These are phyloP conservation scores for Hippocampus mohnikei DNA, from an alignment of 2,113 vertebrate genomes.

Conservation along the genomic window DNA sequence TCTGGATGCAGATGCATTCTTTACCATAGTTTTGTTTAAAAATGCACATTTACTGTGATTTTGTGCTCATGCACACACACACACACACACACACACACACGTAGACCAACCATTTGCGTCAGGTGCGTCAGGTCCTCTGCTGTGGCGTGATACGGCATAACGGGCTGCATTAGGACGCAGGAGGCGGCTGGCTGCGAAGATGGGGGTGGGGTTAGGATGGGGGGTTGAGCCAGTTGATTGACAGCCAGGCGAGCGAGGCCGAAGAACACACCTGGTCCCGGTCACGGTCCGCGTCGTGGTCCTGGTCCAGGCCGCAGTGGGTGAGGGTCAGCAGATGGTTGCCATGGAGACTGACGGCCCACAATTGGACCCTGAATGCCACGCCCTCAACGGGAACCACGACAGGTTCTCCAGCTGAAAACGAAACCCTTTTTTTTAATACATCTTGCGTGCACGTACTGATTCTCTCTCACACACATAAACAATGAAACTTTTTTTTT, in stretches of 20 bases:
- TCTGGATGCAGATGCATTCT: no score
- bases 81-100: background rate
- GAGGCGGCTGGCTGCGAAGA: conserved; percentile 42
- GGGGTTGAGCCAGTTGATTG: background rate
- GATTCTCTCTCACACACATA: background rate
- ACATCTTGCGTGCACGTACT: no score
- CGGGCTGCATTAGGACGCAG: conserved; percentile 48
- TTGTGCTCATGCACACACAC: no score
- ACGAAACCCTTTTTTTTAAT: no score
- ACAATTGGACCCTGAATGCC: conserved; percentile 75
- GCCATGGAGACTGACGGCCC: conserved; percentile 71
- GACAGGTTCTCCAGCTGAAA: conserved; percentile 87
- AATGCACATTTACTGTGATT: no score
- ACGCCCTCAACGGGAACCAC: conserved; percentile 76
- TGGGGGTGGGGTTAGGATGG: conserved; percentile 1
- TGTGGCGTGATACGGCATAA: conserved; percentile 10
- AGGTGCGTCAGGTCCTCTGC: conserved; percentile 77
- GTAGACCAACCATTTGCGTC: conserved; percentile 76
- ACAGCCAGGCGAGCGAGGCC: background rate
- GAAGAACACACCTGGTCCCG: background rate
- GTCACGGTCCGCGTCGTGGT: conserved; percentile 72
- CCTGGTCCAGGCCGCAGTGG: conserved; percentile 73
- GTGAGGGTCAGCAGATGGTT: conserved; percentile 80
- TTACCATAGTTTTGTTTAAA: no score
- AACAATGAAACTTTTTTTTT: background rate